Evolutionary conservation across 2,113 vertebrate genomes (phyloP).

Genomic region (Thryonomys swinderianus): DNA sequence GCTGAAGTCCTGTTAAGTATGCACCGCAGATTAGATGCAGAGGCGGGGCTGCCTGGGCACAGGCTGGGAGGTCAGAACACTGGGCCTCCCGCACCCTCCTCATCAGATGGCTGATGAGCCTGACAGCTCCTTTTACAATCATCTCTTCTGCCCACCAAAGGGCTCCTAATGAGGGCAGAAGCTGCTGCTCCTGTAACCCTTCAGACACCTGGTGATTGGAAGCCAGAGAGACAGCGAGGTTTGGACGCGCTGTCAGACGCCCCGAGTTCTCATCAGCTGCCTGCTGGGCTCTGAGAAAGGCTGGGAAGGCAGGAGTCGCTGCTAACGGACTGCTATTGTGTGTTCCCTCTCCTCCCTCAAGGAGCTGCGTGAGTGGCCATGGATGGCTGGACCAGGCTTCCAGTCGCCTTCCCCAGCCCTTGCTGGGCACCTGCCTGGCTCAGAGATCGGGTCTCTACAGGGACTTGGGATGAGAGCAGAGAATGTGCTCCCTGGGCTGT

Average conservation of each 20-base stretch:
- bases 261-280: constrained; percentile 65
- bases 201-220: constrained; percentile 72
- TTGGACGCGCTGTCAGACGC: constrained; percentile 46
- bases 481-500: not conserved
- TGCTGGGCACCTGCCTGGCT: not conserved
- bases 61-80: constrained; percentile 41
- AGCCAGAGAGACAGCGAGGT: constrained; percentile 33
- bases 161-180: constrained; percentile 69
- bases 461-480: not conserved
- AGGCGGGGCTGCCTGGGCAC: fast-evolving
- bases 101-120: constrained; percentile 21
- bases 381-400: constrained; percentile 42
- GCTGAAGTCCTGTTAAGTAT: constrained; percentile 13
- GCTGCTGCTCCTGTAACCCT: constrained; percentile 37
- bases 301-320: not conserved
- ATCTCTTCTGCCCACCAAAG: constrained; percentile 41
- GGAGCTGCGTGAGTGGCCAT: not conserved
- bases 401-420: not conserved
- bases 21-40: constrained; percentile 59
- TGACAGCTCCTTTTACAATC: constrained; percentile 14
- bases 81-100: not conserved
- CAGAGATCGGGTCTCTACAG: not conserved
- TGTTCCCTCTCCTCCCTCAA: not conserved
- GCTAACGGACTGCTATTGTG: constrained; percentile 29
- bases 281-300: constrained; percentile 53